Evolutionary conservation across 2,797 vertebrate genomes (phyloP), one percentile per base, ranked within the genome.

Genomic region (Falco biarmicus): DNA sequence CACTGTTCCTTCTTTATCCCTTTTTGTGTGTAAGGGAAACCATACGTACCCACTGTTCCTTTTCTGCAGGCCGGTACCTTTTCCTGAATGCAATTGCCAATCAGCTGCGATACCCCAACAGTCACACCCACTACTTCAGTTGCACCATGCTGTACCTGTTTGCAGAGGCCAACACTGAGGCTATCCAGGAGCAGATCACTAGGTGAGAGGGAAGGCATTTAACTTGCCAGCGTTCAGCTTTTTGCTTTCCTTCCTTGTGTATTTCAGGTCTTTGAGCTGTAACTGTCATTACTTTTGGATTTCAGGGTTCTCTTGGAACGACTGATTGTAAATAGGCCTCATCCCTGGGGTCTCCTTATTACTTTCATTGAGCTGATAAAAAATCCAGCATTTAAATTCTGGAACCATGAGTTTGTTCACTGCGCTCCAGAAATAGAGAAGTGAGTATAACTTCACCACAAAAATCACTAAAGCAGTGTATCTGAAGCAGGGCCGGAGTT

Each of bases 351-450:
- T 89, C 99, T 99, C 86, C 99, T 99, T 75, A 99, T 99, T 97
- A 99, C 99, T 74, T 99, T 99, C 98, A 99, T 99, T 41, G 99
- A 99, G 98, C 98, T 99, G 97, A 99, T 99, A 96, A 99, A 99
- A 98, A 99, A 99, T 82, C 99, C 99, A 87, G 99, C 99, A 1
- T 99, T 99, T 98, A 99, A 99, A 95, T 99, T 99, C 98, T 99
- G 99, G 99, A 99, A 99, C 98, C 99, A 99, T 21, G 99, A 99
- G 96, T 99, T 99, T 98, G 99, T 99, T 96, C 99, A 99, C 97
- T 99, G 99, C 82, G 99, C 99, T 96, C 99, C 99, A 64, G 99
- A 99, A 98, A 99, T 99, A 84, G 99, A 99, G 97, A 99, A 99
- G 99, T 99, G 98, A 97, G 99, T 98, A 89, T 77, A 64, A 66